phyloP scores from a whole-genome alignment of 37 sponge, comb jelly and placozoan species.

The Axinella damicornis region DNA sequence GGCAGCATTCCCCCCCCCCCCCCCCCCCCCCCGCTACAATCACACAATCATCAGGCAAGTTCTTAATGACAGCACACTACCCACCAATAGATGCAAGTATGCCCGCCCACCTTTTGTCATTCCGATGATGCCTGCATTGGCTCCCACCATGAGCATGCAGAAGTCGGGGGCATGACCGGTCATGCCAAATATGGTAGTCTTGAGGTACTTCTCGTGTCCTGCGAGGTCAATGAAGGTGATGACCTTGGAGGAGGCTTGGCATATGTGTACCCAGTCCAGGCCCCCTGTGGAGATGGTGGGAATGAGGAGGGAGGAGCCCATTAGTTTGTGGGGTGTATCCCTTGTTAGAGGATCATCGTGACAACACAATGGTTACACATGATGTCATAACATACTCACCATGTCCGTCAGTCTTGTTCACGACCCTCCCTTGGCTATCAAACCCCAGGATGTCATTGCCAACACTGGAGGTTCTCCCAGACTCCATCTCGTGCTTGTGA shows the following conservation, averaged over 20 bases:
- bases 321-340: too few relatives aligned
- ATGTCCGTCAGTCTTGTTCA: constrained; percentile 90
- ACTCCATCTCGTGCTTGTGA: constrained; percentile 99
- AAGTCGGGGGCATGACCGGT: constrained; percentile 99
- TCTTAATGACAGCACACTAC: too few relatives aligned
- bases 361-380: too few relatives aligned
- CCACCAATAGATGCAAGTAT: too few relatives aligned
- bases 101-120: constrained; percentile 83
- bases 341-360: too few relatives aligned
- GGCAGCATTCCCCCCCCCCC: too few relatives aligned
- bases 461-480: constrained; percentile 97
- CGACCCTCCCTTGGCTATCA: constrained; percentile 85
- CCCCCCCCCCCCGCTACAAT: too few relatives aligned
- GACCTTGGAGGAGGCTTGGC: constrained; percentile 88
- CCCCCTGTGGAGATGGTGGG: constrained; percentile 29
- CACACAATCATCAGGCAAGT: too few relatives aligned
- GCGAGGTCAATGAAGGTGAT: constrained; percentile 99
- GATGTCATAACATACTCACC: too few relatives aligned
- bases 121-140: constrained; percentile 96
- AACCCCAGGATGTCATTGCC: constrained; percentile 99
- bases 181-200: constrained; percentile 99
- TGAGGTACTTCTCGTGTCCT: constrained; percentile 95
- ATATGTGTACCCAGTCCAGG: constrained; percentile 94
- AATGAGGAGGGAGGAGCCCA: too few relatives aligned
- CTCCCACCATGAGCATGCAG: constrained; percentile 97